Conservation (phyloP, 2,888 invertebrate genomes). For the Aphidius colemani region DNA sequence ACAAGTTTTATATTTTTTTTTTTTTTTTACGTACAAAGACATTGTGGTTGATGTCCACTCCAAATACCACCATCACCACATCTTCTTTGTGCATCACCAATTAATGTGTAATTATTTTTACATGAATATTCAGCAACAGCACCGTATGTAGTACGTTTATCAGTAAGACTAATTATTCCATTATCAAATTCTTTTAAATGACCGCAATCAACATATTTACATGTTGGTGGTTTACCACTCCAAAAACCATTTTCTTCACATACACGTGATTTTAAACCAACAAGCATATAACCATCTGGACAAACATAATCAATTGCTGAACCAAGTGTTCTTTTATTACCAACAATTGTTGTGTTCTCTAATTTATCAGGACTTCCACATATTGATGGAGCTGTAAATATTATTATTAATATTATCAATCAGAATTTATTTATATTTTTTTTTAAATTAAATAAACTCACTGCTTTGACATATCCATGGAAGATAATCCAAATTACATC, state of each 20-base stretch:
- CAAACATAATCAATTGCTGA: constrained; percentile 76
- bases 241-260: constrained; percentile 81
- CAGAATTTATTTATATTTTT: too few species aligned
- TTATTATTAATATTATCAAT: neutral
- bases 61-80: constrained; percentile 78
- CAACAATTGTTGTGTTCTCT: constrained; percentile 80
- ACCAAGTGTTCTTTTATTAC: constrained; percentile 72
- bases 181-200: constrained; percentile 71
- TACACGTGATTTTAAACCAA: constrained; percentile 71
- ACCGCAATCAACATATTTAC: constrained; percentile 88
- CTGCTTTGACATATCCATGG: constrained; percentile 93
- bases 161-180: constrained; percentile 71
- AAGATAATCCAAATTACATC: constrained; percentile 89
- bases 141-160: constrained; percentile 78
- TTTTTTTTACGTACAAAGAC: constrained; percentile 65
- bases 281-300: constrained; percentile 80
- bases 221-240: constrained; percentile 80
- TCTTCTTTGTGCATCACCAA: constrained; percentile 73
- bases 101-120: constrained; percentile 82
- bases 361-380: constrained; percentile 89
- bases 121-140: constrained; percentile 79
- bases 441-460: constrained; percentile 60
- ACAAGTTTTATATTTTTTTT: neutral
- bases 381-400: constrained; percentile 72
- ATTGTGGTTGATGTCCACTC: constrained; percentile 79